Evolutionary conservation across 1,140 invertebrate species (phyloP).

Genomic region (Drosophila rhopaloa): DNA sequence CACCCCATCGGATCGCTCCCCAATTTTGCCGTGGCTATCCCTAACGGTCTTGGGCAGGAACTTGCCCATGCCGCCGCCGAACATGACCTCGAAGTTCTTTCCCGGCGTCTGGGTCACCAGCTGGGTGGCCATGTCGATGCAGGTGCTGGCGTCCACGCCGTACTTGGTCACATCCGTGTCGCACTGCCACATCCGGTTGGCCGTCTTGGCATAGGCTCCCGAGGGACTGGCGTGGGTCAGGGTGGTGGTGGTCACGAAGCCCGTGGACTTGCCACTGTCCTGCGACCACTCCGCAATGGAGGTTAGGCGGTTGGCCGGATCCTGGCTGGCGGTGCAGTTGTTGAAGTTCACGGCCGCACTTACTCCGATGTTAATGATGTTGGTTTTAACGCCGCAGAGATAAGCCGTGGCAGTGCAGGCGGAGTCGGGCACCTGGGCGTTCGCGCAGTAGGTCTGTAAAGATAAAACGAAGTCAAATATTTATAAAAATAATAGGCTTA

Average conservation of each 20-base stretch:
- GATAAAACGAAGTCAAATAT: no score
- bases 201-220: slow-evolving; percentile 85
- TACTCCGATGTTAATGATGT: slow-evolving; percentile 88
- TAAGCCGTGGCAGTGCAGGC: slow-evolving; percentile 90
- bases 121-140: slow-evolving; percentile 87
- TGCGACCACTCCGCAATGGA: slow-evolving; percentile 94
- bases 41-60: slow-evolving; percentile 85
- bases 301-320: slow-evolving; percentile 85
- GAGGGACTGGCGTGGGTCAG: slow-evolving; percentile 83
- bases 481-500: no score
- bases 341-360: slow-evolving; percentile 87
- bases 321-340: slow-evolving; percentile 89
- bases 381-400: slow-evolving; percentile 90
- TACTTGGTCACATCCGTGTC: slow-evolving; percentile 87
- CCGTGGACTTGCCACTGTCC: slow-evolving; percentile 87
- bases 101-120: slow-evolving; percentile 87
- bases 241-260: slow-evolving; percentile 81
- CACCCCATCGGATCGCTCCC: slow-evolving; percentile 85
- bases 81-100: slow-evolving; percentile 87
- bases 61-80: slow-evolving; percentile 89
- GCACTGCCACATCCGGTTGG: slow-evolving; percentile 91
- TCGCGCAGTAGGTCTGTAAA: slow-evolving; percentile 88
- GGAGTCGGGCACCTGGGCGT: slow-evolving; percentile 92
- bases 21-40: slow-evolving; percentile 85
- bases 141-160: slow-evolving; percentile 80